These are phyloP conservation scores for Anarsia innoxiella DNA, from an alignment of 2,888 invertebrate genomes.

Conservation along the genomic window DNA sequence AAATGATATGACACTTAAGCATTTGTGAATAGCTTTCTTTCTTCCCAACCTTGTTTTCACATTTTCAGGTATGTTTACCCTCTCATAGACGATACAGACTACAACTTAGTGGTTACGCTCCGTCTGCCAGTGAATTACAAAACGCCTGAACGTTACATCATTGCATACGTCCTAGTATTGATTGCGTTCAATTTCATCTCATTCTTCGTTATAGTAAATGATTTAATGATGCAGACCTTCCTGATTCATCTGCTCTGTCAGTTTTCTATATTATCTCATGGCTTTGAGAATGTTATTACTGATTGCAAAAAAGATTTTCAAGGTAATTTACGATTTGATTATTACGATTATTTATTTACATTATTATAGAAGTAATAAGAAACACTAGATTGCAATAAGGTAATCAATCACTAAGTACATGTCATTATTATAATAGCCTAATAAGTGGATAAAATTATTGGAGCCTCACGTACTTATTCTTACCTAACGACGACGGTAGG, in stretches of 20 bases:
- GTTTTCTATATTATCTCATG: constrained; percentile 17
- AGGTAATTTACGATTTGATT: too few species aligned
- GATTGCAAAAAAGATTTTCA: constrained; percentile 12
- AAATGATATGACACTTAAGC: too few species aligned
- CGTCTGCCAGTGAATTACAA: constrained; percentile 17
- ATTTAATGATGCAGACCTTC: constrained; percentile 19
- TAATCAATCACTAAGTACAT: too few species aligned
- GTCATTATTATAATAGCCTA: too few species aligned
- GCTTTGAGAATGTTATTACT: constrained; percentile 19
- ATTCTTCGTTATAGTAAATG: constrained; percentile 20
- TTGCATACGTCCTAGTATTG: constrained; percentile 14
- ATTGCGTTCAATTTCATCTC: constrained; percentile 18
- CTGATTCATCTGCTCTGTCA: constrained; percentile 22
- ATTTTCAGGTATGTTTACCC: constrained; percentile 20
- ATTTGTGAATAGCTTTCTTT: too few species aligned
- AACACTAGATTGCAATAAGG: too few species aligned
- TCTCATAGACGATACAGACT: constrained; percentile 21
- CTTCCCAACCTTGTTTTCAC: too few species aligned
- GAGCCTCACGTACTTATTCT: too few species aligned
- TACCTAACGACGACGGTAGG: too few species aligned
- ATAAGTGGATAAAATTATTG: too few species aligned
- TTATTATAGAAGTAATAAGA: too few species aligned
- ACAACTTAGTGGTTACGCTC: constrained; percentile 17
- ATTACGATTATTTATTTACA: too few species aligned
- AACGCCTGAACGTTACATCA: constrained; percentile 15